Evolutionary conservation across 35 echinoderm and acorn worm species (phyloP), one percentile per base, ranked within the genome.

Genomic region (Holothuria glaberrima): DNA sequence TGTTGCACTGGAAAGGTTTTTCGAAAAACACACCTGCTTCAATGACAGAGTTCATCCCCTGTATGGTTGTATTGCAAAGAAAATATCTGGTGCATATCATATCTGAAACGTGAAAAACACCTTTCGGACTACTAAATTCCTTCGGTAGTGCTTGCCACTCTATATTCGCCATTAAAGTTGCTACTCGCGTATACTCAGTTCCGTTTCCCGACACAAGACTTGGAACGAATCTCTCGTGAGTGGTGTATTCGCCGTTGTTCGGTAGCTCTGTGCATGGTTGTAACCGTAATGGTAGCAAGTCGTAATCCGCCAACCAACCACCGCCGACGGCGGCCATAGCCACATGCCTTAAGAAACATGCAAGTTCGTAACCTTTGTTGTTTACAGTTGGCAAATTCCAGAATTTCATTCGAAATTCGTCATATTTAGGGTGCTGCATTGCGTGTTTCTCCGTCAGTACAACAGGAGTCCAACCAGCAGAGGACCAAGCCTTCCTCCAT

Each of bases 271-370:
- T 61, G 27, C 80, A 61, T 0, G 25, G 58, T 7, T 10, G 25
- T 20, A 84, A 6, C 14, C 30, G 5, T 6, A 61, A 27, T 7
- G 80, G 80, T 20, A 84, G 57, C 4, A 84, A 26, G 20, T 84
- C 80, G 30, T 30, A 61, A 29, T 84, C 80, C 22, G 54, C 61
- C 80, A 84, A 31, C 80, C 80, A 84, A 25, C 80, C 80, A 5
- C 80, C 80, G 18, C 80, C 80, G 10, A 84, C 80, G 20, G 26
- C 29, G 5, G 80, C 80, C 80, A 84, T 84, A 3, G 80, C 80
- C 48, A 84, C 24, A 29, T 84, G 57, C 29, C 80, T 59, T 25
- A 84, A 20, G 20, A 84, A 84, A 36, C 54, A 61, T 3, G 56
- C 80, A 5, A 84, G 3, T 63, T 84, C 80, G 25, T 84, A 84